These are phyloP conservation scores for Brachionus manjavacas DNA, from an alignment of 1,140 invertebrate species.

Conservation along the genomic window DNA sequence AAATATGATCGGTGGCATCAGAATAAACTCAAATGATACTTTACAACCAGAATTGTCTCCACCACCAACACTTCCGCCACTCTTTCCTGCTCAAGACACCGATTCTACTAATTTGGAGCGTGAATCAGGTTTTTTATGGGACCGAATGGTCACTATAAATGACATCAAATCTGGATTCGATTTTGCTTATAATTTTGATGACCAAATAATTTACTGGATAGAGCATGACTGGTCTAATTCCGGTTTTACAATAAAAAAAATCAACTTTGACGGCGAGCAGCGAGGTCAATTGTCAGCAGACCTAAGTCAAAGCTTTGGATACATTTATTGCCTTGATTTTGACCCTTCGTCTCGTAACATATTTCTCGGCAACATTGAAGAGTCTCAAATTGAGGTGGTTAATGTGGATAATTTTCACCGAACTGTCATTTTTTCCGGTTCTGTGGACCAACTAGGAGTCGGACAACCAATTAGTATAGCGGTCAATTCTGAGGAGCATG, in stretches of 20 bases:
- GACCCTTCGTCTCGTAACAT: constrained; percentile 93
- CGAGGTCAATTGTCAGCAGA: constrained; percentile 72
- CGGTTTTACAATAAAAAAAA: constrained; percentile 69
- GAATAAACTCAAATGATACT: neutral
- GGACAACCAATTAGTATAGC: neutral
- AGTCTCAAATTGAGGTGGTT: constrained; percentile 86
- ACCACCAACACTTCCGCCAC: neutral
- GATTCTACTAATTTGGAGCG: neutral
- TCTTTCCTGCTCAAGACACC: neutral
- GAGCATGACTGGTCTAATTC: constrained; percentile 2
- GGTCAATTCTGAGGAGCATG: constrained; percentile 57
- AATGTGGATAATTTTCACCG: constrained; percentile 57
- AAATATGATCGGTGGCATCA: constrained; percentile 12
- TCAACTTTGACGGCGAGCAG: constrained; percentile 78
- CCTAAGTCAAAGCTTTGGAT: constrained; percentile 71
- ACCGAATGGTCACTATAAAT: constrained; percentile 50
- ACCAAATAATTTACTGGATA: constrained; percentile 27
- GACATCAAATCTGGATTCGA: constrained; percentile 7
- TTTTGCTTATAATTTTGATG: neutral
- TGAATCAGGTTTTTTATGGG: constrained; percentile 47
- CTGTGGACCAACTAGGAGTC: neutral
- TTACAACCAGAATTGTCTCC: neutral
- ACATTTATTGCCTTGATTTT: constrained; percentile 82
- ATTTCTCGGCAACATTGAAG: constrained; percentile 82
- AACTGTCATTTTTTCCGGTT: neutral